Evolutionary conservation across 2,888 invertebrate species (phyloP).

Genomic region (Oegoconia quadripuncta): DNA sequence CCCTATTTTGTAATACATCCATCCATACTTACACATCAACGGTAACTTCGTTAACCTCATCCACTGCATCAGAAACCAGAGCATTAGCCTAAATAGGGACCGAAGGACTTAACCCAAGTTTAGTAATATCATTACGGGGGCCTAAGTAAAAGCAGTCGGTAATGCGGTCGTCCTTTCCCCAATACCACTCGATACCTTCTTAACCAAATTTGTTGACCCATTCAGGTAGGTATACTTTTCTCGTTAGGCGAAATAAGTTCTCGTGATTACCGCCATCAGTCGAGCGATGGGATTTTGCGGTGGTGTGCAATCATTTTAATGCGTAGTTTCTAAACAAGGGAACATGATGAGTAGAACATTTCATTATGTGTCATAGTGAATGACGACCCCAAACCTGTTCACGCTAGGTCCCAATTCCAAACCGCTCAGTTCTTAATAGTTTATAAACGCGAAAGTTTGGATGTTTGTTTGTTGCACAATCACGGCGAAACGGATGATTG

Average conservation of each 20-base stretch:
- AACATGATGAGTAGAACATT: too few relatives aligned
- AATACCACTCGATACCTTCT: constrained; percentile 38
- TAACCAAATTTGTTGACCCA: constrained; percentile 43
- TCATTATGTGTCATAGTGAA: too few relatives aligned
- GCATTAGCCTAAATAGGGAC: constrained; percentile 32
- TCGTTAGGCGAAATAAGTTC: constrained; percentile 22
- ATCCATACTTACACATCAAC: too few relatives aligned
- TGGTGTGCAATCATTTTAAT: too few relatives aligned
- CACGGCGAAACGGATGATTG: too few relatives aligned
- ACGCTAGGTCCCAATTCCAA: too few relatives aligned
- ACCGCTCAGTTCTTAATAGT: too few relatives aligned
- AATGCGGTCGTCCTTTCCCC: constrained; percentile 46
- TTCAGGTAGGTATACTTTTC: constrained; percentile 30
- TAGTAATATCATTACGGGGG: constrained; percentile 48
- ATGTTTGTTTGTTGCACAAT: too few relatives aligned
- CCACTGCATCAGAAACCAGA: constrained; percentile 21
- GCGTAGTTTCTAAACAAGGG: too few relatives aligned
- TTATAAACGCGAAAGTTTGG: too few relatives aligned
- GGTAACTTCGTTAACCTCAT: constrained; percentile 12
- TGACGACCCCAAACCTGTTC: too few relatives aligned
- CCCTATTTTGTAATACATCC: too few relatives aligned
- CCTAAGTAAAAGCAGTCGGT: constrained; percentile 46
- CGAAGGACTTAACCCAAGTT: constrained; percentile 32
- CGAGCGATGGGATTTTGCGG: not conserved
- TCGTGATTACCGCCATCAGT: not conserved